phyloP scores from a whole-genome alignment of 2,888 invertebrate species.

The Clostera curtula region DNA sequence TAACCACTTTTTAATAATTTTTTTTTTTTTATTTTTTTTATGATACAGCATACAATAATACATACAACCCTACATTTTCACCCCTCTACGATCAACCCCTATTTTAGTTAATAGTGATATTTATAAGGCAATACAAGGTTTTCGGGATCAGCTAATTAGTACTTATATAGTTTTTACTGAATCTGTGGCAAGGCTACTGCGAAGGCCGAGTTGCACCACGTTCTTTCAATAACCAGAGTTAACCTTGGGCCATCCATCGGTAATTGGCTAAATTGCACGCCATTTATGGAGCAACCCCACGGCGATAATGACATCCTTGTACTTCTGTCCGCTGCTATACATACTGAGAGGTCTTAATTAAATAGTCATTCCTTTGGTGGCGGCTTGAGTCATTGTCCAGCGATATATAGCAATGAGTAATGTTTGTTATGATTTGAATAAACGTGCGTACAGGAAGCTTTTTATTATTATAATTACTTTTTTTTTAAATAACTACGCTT shows the following conservation, averaged over 20 bases:
- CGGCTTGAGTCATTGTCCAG: constrained; percentile 22
- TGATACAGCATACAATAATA: no score
- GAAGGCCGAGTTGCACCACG: constrained; percentile 35
- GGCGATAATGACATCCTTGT: constrained; percentile 58
- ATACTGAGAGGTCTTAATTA: constrained; percentile 46
- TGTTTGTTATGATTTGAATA: constrained; percentile 25
- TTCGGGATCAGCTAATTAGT: no score
- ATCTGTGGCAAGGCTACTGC: constrained; percentile 9
- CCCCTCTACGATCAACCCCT: no score
- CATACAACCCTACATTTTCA: no score
- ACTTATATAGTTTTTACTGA: no score
- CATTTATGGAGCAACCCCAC: constrained; percentile 49
- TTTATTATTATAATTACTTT: constrained; percentile 23
- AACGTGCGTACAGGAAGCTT: constrained; percentile 26
- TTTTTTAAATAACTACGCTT: no score
- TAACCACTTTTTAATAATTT: no score
- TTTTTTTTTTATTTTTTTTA: no score
- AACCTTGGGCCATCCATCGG: constrained; percentile 55
- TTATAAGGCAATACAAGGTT: no score
- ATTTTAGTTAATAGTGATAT: no score
- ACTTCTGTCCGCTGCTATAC: constrained; percentile 27
- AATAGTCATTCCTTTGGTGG: constrained; percentile 27
- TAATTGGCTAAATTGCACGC: constrained; percentile 61
- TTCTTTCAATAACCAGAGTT: constrained; percentile 36
- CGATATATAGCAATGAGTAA: constrained; percentile 18